Evolutionary conservation across 2,113 vertebrate genomes (phyloP).

Genomic region (Entomyzon cyanotis): DNA sequence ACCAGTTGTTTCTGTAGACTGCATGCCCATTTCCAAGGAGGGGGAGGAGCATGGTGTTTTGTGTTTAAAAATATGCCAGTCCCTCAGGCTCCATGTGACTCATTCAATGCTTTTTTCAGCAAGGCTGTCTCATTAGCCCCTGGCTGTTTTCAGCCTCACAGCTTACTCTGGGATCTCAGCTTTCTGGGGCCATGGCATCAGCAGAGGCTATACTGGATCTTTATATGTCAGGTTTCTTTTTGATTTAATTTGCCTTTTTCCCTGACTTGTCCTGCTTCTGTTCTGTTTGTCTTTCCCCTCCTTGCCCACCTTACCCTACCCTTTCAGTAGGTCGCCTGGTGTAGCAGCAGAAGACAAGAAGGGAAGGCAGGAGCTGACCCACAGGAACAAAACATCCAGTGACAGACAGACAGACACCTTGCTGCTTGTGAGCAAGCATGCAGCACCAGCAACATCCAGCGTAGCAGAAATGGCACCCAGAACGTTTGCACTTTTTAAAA

Average conservation of each 20-base stretch:
- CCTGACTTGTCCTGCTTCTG: neutral
- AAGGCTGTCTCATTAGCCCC: neutral
- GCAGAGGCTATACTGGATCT: neutral
- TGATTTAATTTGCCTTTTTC: neutral
- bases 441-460: constrained; percentile 49
- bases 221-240: neutral
- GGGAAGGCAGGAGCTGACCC: constrained; percentile 18
- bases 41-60: neutral
- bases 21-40: neutral
- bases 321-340: constrained; percentile 74
- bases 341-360: constrained; percentile 56
- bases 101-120: neutral
- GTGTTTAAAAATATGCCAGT: constrained; percentile 21
- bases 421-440: constrained; percentile 1
- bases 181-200: neutral
- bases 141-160: constrained; percentile 8
- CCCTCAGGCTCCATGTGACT: constrained; percentile 12
- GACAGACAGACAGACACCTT: neutral
- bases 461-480: constrained; percentile 68
- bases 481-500: constrained; percentile 79
- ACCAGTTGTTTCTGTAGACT: neutral
- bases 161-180: neutral
- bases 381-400: constrained; percentile 15
- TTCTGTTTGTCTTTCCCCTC: neutral
- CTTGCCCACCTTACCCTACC: neutral